These are phyloP conservation scores for Chaunax sp. DNA, from an alignment of 2,797 vertebrate species.

Conservation along the genomic window DNA sequence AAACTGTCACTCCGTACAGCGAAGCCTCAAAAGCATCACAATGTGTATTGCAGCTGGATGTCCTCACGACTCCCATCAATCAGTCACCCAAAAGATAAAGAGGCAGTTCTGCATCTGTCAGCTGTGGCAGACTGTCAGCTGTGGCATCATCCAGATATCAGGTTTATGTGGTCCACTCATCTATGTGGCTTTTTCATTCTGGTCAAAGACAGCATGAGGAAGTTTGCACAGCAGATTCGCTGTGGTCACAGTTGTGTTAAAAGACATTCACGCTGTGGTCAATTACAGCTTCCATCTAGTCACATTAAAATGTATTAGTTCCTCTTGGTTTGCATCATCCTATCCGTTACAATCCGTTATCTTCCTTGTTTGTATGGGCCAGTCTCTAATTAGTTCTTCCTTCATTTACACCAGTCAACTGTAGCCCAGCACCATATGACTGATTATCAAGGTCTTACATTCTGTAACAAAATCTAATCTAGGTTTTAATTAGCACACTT, in stretches of 20 bases:
- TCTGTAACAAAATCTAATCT: not conserved
- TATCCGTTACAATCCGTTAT: too few relatives aligned
- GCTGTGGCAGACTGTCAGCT: slow-evolving; percentile 55
- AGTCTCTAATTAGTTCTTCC: not conserved
- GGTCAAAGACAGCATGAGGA: not conserved
- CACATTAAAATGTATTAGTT: too few relatives aligned
- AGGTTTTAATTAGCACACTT: slow-evolving; percentile 17
- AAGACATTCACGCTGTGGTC: too few relatives aligned
- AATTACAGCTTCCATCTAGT: too few relatives aligned
- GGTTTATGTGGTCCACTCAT: slow-evolving; percentile 3
- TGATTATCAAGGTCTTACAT: not conserved
- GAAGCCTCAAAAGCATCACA: not conserved
- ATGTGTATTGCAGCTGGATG: slow-evolving; percentile 43
- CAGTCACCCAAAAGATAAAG: slow-evolving; percentile 36
- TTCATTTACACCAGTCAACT: not conserved
- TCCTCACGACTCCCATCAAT: slow-evolving; percentile 37
- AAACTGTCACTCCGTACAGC: not conserved
- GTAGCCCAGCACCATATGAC: too few relatives aligned
- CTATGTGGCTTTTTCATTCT: not conserved
- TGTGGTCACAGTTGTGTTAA: not conserved
- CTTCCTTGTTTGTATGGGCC: not conserved
- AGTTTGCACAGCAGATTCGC: not conserved
- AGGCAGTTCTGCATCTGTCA: slow-evolving; percentile 46
- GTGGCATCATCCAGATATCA: slow-evolving; percentile 27
- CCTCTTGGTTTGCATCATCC: too few relatives aligned